These are phyloP conservation scores for Heteronetta atricapilla DNA, from an alignment of 2,113 vertebrate genomes.

Conservation along the genomic window DNA sequence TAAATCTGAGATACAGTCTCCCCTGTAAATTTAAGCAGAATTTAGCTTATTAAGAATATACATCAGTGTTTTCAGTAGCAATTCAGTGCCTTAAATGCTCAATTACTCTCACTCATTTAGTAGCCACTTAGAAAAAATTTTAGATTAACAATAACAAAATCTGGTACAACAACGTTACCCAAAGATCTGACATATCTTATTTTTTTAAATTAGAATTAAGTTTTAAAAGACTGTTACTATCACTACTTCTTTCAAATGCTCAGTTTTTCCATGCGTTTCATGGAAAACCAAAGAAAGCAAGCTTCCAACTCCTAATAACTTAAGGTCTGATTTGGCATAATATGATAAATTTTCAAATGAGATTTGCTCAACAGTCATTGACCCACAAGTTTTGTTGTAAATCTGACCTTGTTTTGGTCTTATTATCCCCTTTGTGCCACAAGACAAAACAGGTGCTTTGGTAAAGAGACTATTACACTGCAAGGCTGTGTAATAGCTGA, in stretches of 20 bases:
- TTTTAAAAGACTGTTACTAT: neutral
- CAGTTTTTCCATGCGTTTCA: neutral
- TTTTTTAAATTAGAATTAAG: neutral
- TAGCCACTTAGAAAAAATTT: neutral
- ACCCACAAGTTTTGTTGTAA: neutral
- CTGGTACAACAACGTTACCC: neutral
- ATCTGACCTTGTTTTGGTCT: neutral
- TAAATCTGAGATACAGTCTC: neutral
- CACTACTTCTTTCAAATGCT: neutral
- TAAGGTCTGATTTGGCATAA: neutral
- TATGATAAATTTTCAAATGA: neutral
- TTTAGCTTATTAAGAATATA: neutral
- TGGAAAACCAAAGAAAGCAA: neutral
- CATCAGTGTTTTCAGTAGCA: neutral
- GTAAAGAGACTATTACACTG: neutral
- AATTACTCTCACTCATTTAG: neutral
- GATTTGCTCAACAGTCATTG: neutral
- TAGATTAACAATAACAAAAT: neutral
- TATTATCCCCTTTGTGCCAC: neutral
- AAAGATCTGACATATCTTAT: neutral
- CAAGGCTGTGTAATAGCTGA: neutral
- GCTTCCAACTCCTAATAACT: neutral
- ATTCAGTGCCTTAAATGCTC: neutral
- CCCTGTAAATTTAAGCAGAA: neutral
- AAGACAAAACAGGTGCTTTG: neutral